Evolutionary conservation across 1,140 invertebrate species (phyloP).

Genomic region (Drosophila cardini): DNA sequence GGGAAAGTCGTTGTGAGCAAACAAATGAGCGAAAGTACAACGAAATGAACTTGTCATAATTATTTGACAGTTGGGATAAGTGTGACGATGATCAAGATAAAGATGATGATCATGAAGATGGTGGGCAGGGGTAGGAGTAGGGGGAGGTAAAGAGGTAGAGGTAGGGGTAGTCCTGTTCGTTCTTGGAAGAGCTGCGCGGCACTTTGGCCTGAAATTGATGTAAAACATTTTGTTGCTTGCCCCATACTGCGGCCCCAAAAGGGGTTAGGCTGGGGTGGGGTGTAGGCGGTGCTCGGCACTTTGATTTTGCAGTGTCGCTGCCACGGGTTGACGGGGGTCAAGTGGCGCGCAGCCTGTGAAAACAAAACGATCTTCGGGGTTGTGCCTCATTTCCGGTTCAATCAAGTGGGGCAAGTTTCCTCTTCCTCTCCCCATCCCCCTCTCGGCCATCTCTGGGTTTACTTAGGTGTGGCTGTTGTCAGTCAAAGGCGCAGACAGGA

Average conservation of each 20-base stretch:
- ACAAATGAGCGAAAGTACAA: slow-evolving; percentile 79
- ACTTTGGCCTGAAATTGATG: slow-evolving; percentile 65
- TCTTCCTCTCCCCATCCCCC: background rate
- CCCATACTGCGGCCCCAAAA: background rate
- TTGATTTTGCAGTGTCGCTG: slow-evolving; percentile 69
- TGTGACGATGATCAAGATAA: slow-evolving; percentile 39
- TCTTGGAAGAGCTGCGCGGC: slow-evolving; percentile 45
- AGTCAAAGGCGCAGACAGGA: slow-evolving; percentile 72
- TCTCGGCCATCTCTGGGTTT: slow-evolving; percentile 33
- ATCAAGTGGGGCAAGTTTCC: slow-evolving; percentile 56
- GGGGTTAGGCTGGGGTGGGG: slow-evolving; percentile 7
- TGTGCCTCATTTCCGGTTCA: slow-evolving; percentile 78
- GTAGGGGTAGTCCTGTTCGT: slow-evolving; percentile 19
- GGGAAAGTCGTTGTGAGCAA: slow-evolving; percentile 49
- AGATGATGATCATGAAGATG: background rate
- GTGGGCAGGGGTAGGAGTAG: background rate
- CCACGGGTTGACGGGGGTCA: slow-evolving; percentile 64
- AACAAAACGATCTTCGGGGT: slow-evolving; percentile 61
- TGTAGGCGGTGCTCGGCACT: slow-evolving; percentile 53
- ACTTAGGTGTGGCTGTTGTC: slow-evolving; percentile 80
- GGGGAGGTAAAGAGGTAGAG: background rate
- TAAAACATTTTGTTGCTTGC: slow-evolving; percentile 69
- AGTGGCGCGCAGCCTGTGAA: slow-evolving; percentile 76
- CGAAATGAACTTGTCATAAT: slow-evolving; percentile 83
- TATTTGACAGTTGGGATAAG: slow-evolving; percentile 78